Percentiles rank a stretch among this genome's conserved stretches.
Conservation (phyloP, 2,888 invertebrate genomes). For the Drosophila testacea region DNA sequence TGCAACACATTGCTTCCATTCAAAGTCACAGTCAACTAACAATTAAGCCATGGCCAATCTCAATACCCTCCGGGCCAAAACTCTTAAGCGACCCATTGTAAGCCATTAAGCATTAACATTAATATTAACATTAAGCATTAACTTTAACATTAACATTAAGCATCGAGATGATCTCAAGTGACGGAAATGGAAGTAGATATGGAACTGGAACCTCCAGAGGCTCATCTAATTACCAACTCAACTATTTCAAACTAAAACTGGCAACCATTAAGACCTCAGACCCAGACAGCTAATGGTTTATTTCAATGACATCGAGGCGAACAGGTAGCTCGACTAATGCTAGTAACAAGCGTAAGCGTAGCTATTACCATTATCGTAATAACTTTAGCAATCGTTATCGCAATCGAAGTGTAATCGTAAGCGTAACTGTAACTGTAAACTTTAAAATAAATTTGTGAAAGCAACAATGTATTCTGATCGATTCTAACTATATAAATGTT, state of each 20-base stretch:
- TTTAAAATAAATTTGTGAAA: background rate
- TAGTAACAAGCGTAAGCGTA: slow-evolving; percentile 38
- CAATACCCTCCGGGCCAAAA: slow-evolving; percentile 25
- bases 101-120: slow-evolving; percentile 39
- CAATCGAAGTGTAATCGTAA: background rate
- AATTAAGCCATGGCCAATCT: slow-evolving; percentile 55
- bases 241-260: slow-evolving; percentile 25
- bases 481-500: background rate
- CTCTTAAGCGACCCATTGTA: slow-evolving; percentile 45
- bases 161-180: slow-evolving; percentile 51
- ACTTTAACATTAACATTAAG: slow-evolving; percentile 9
- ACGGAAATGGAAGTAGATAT: slow-evolving; percentile 43
- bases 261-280: slow-evolving; percentile 40
- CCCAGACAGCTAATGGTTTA: slow-evolving; percentile 60
- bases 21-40: slow-evolving; percentile 44
- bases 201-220: slow-evolving; percentile 18
- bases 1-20: slow-evolving; percentile 31
- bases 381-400: slow-evolving; percentile 6
- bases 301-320: slow-evolving; percentile 62
- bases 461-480: background rate
- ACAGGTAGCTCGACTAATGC: slow-evolving; percentile 45
- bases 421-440: background rate
- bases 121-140: slow-evolving; percentile 6
- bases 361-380: slow-evolving; percentile 20
- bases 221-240: slow-evolving; percentile 47